A percentile compares a stretch with the other conserved stretches of the same genome.
These are phyloP conservation scores for Mythimna lalbum DNA, from an alignment of 2,888 invertebrate species.

Conservation along the genomic window DNA sequence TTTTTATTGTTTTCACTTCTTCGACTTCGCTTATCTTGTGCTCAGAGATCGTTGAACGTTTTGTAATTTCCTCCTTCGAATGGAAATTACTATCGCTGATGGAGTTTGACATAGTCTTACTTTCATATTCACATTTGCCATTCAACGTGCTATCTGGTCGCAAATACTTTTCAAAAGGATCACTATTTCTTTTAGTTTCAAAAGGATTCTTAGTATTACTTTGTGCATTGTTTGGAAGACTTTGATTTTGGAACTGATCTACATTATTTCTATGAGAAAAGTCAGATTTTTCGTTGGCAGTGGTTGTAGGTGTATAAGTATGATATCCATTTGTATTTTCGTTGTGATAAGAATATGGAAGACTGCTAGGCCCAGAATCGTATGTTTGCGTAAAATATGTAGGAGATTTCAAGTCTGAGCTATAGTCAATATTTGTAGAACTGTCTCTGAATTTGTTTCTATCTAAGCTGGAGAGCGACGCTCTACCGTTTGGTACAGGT, in stretches of 20 bases:
- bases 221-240: constrained; percentile 71
- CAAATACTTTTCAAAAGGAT: constrained; percentile 83
- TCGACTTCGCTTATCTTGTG: constrained; percentile 85
- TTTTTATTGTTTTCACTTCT: constrained; percentile 88
- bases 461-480: constrained; percentile 81
- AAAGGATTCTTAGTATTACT: constrained; percentile 80
- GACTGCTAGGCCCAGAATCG: constrained; percentile 76
- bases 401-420: constrained; percentile 77
- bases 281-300: constrained; percentile 71
- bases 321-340: constrained; percentile 75
- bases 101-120: constrained; percentile 77
- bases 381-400: constrained; percentile 73
- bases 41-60: constrained; percentile 84
- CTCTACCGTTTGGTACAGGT: constrained; percentile 83
- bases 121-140: constrained; percentile 71
- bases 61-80: constrained; percentile 80
- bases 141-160: constrained; percentile 75
- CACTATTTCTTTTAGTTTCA: constrained; percentile 79
- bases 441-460: constrained; percentile 80
- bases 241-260: constrained; percentile 70
- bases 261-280: constrained; percentile 68
- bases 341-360: constrained; percentile 72
- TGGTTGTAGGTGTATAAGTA: constrained; percentile 59
- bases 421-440: constrained; percentile 71
- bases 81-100: constrained; percentile 82